phyloP scores from a whole-genome alignment of 2,113 vertebrate species.

The Greenwoodochromis staneri region DNA sequence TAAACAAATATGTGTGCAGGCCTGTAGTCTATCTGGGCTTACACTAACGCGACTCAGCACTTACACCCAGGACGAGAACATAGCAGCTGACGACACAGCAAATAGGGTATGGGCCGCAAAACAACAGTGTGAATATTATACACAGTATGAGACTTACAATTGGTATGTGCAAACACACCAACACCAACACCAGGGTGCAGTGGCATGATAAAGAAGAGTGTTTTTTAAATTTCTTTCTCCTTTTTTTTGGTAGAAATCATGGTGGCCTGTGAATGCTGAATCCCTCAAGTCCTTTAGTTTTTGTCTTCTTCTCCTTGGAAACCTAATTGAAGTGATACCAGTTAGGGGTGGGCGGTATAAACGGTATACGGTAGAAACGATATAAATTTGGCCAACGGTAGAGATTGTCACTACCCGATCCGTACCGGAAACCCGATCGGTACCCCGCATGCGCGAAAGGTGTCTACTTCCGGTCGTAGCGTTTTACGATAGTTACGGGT shows the following conservation, averaged over 20 bases:
- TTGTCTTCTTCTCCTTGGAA: background rate
- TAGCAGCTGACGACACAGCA: conserved; percentile 40
- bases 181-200: background rate
- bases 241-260: background rate
- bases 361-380: background rate
- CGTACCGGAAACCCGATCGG: too few relatives aligned
- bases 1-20: conserved; percentile 53
- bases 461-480: too few relatives aligned
- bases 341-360: background rate
- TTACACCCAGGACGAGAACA: conserved; percentile 24
- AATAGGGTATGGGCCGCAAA: conserved; percentile 8
- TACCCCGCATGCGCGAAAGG: too few relatives aligned
- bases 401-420: background rate
- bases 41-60: conserved; percentile 54
- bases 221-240: background rate
- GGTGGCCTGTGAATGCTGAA: background rate
- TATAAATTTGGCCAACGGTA: background rate
- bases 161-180: background rate
- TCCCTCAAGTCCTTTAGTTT: background rate
- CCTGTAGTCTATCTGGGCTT: conserved; percentile 50
- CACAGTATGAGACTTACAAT: background rate
- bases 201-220: background rate
- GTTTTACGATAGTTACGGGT: too few relatives aligned
- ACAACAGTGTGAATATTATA: background rate
- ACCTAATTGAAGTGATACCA: background rate